These are phyloP conservation scores for Drosophila rubida DNA, from an alignment of 2,888 invertebrate species.

Conservation along the genomic window DNA sequence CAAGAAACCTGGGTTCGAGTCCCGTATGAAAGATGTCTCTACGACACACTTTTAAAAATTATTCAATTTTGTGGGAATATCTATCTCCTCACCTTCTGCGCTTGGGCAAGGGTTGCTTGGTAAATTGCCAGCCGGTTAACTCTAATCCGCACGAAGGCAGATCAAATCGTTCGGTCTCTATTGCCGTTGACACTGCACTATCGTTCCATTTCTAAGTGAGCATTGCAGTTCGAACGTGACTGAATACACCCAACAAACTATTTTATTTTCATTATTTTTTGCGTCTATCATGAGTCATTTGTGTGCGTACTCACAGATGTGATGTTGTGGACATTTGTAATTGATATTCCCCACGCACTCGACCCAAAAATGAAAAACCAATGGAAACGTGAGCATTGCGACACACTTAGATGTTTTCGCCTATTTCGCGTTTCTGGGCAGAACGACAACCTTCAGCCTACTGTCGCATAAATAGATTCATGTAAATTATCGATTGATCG, in stretches of 20 bases:
- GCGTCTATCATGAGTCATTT: background rate
- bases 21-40: background rate
- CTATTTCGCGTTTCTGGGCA: conserved; percentile 34
- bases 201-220: conserved; percentile 61
- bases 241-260: conserved; percentile 82
- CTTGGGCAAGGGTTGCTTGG: conserved; percentile 82
- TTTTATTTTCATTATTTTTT: conserved; percentile 22
- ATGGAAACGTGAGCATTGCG: conserved; percentile 37
- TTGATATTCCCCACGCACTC: conserved; percentile 53
- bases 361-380: conserved; percentile 66
- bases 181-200: conserved; percentile 81
- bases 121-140: conserved; percentile 62
- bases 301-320: no score
- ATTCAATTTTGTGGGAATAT: background rate
- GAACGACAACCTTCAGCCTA: conserved; percentile 52
- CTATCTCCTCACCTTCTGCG: conserved; percentile 69
- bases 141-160: conserved; percentile 84
- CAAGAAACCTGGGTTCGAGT: conserved; percentile 38
- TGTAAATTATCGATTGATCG: conserved; percentile 49
- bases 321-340: background rate
- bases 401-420: conserved; percentile 31
- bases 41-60: background rate
- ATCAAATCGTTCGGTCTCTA: conserved; percentile 82
- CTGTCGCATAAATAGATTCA: conserved; percentile 38
- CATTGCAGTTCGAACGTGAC: conserved; percentile 69